phyloP scores from a whole-genome alignment of 2,113 vertebrate genomes.

The Mesocricetus auratus region DNA sequence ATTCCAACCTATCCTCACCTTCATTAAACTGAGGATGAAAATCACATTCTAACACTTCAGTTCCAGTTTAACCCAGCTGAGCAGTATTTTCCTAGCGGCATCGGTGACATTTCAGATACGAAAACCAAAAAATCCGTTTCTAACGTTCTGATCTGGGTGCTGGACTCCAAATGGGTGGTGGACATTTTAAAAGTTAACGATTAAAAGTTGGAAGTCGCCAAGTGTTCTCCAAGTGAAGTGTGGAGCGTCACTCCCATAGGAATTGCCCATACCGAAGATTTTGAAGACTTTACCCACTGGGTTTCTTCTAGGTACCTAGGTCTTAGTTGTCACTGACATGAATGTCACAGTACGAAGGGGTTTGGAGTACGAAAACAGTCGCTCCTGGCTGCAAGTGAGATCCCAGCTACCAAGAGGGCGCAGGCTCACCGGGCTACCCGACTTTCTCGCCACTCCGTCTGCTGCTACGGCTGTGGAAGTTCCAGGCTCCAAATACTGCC shows the following conservation, averaged over 20 bases:
- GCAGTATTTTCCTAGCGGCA: conserved; percentile 23
- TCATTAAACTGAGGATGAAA: not conserved
- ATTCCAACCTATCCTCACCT: not conserved
- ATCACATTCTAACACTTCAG: not conserved
- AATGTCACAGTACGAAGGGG: not conserved
- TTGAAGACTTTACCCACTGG: not conserved
- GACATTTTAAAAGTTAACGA: not conserved
- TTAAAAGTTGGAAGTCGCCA: conserved; percentile 19
- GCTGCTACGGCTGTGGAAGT: rapidly evolving
- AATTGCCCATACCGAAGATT: not conserved
- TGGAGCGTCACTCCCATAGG: not conserved
- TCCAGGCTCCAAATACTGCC: not conserved
- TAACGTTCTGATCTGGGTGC: not conserved
- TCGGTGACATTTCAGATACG: not conserved
- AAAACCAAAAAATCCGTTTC: not conserved
- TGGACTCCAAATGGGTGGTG: not conserved
- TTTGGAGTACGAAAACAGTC: not conserved
- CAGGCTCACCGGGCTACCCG: not conserved
- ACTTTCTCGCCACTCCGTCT: no score
- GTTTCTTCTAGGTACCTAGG: not conserved
- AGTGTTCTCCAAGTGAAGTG: not conserved
- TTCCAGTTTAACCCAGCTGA: not conserved
- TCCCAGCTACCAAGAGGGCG: rapidly evolving
- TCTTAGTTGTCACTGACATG: conserved; percentile 5
- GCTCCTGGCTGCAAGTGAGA: not conserved